A percentile compares a stretch with the other conserved stretches of the same genome.
phyloP scores from a whole-genome alignment of 2,888 invertebrate genomes.

The Drosophila formosana region DNA sequence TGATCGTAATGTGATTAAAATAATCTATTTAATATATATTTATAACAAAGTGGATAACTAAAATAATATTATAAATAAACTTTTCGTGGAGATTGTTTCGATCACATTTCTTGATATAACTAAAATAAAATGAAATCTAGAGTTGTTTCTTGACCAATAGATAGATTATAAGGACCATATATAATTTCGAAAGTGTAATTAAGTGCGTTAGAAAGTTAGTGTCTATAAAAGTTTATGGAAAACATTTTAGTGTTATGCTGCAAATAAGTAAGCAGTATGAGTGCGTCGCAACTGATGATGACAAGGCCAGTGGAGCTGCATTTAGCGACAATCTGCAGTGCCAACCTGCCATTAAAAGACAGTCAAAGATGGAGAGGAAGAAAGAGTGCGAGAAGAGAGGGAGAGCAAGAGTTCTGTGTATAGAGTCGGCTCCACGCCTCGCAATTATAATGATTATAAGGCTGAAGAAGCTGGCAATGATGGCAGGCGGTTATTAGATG shows the following conservation, averaged over 20 bases:
- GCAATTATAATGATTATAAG: slow-evolving; percentile 76
- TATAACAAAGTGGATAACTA: too few species aligned
- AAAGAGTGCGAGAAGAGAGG: neutral
- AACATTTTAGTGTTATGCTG: slow-evolving; percentile 10
- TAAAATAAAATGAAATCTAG: too few species aligned
- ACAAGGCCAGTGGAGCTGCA: slow-evolving; percentile 40
- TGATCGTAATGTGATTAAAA: too few species aligned
- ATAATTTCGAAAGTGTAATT: too few species aligned
- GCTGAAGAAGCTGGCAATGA: slow-evolving; percentile 34
- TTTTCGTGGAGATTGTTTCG: too few species aligned
- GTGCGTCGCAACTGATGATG: slow-evolving; percentile 64
- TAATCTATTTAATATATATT: too few species aligned
- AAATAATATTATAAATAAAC: too few species aligned
- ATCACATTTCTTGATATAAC: too few species aligned
- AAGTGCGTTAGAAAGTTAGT: too few species aligned
- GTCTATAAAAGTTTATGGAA: neutral
- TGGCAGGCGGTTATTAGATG: slow-evolving; percentile 73
- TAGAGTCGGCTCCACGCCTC: slow-evolving; percentile 15
- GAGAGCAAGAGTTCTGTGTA: slow-evolving; percentile 2
- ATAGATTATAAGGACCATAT: too few species aligned
- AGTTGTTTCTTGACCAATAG: too few species aligned
- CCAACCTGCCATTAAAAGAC: slow-evolving; percentile 38
- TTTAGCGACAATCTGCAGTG: slow-evolving; percentile 63
- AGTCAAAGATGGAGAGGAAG: neutral
- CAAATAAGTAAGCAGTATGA: slow-evolving; percentile 20